These are phyloP conservation scores for Ctenicera cuprea DNA, from an alignment of 2,888 invertebrate genomes.

Conservation along the genomic window DNA sequence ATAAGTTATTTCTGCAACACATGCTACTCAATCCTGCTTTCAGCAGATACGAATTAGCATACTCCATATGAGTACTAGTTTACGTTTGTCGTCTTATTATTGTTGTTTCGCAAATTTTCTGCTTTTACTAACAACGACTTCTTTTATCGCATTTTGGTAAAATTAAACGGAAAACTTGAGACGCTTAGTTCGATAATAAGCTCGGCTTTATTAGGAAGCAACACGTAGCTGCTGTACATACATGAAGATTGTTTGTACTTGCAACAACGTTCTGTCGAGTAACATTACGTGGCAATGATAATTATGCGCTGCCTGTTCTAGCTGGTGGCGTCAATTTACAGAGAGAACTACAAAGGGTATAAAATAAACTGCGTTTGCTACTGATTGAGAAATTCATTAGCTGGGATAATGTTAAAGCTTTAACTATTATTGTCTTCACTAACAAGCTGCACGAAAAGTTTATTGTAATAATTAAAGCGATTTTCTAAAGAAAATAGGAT, in stretches of 20 bases:
- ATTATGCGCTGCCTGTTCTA: conserved; percentile 10
- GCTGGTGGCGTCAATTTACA: conserved; percentile 14
- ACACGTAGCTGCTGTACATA: neutral
- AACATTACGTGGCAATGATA: conserved; percentile 7
- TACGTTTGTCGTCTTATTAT: conserved; percentile 17
- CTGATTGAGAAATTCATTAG: conserved; percentile 5
- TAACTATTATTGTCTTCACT: neutral
- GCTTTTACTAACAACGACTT: neutral
- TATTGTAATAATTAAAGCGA: too few species aligned
- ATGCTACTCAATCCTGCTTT: conserved; percentile 39
- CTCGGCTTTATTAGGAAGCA: neutral
- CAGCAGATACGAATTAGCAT: conserved; percentile 34
- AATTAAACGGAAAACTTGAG: neutral
- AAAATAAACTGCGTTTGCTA: neutral
- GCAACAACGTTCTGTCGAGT: neutral
- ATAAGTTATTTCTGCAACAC: conserved; percentile 42
- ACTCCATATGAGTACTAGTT: conserved; percentile 16
- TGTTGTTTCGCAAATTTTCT: conserved; percentile 22
- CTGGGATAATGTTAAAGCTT: neutral
- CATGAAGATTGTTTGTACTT: neutral
- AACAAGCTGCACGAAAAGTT: too few species aligned
- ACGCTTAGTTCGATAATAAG: neutral
- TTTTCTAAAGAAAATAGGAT: too few species aligned
- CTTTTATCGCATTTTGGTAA: neutral
- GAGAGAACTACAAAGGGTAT: neutral